Conservation (phyloP, 2,113 vertebrate species). For the Parus major region DNA sequence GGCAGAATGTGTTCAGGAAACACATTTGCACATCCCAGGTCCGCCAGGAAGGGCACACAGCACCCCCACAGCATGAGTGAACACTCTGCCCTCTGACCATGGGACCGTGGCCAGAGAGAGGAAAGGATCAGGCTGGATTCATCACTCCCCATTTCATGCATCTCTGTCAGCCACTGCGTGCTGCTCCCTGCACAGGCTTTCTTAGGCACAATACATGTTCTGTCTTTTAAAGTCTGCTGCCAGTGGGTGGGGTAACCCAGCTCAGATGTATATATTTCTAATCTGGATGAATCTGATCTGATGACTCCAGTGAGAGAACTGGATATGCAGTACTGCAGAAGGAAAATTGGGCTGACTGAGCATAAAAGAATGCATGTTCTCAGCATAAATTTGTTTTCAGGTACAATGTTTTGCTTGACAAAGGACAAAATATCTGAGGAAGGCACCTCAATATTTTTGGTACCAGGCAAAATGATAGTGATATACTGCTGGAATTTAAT, state of each 20-base stretch:
- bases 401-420: not conserved
- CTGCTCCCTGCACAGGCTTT: not conserved
- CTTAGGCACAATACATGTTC: not conserved
- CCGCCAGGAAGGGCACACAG: not conserved
- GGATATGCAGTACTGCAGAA: not conserved
- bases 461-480: not conserved
- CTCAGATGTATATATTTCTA: not conserved
- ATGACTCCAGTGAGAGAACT: not conserved
- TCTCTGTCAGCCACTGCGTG: not conserved
- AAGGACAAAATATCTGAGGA: not conserved
- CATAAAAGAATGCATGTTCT: not conserved
- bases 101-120: not conserved
- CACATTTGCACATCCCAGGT: not conserved
- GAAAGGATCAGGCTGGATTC: not conserved
- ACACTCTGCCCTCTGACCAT: fast-evolving
- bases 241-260: not conserved
- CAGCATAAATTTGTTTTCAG: not conserved
- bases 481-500: not conserved
- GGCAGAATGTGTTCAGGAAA: not conserved
- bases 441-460: not conserved
- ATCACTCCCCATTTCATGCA: not conserved
- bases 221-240: not conserved
- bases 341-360: not conserved
- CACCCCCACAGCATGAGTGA: not conserved
- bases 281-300: not conserved